Evolutionary conservation across 2,888 invertebrate species (phyloP).

Genomic region (Neria commutata): DNA sequence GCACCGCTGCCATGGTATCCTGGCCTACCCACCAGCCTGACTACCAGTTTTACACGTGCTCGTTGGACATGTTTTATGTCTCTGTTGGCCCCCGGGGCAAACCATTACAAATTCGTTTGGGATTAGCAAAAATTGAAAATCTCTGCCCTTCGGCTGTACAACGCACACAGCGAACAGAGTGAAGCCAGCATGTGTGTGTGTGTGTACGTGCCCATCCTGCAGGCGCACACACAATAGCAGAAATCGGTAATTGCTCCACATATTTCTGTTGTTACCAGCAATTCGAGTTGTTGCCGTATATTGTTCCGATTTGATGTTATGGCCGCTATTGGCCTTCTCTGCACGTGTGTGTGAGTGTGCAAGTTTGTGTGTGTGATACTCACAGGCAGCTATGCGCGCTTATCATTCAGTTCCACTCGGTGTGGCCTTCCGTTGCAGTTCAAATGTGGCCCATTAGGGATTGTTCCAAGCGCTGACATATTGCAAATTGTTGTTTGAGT

Average conservation of each 20-base stretch:
- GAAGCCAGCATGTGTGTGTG: not conserved
- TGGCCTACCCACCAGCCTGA: slow-evolving; percentile 1
- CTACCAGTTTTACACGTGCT: too few species aligned
- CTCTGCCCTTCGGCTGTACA: slow-evolving; percentile 35
- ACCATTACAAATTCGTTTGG: slow-evolving; percentile 49
- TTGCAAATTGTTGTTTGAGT: too few species aligned
- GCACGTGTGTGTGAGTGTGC: too few species aligned
- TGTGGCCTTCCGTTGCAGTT: too few species aligned
- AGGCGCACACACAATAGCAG: not conserved
- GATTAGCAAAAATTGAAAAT: slow-evolving; percentile 55
- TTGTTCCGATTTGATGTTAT: not conserved
- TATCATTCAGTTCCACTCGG: too few species aligned
- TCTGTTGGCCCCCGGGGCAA: slow-evolving; percentile 30
- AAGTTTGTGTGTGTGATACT: too few species aligned
- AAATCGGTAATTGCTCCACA: not conserved
- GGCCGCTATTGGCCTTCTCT: too few species aligned
- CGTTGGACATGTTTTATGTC: not conserved
- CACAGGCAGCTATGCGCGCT: too few species aligned
- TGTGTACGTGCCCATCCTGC: slow-evolving; percentile 5
- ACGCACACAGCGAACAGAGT: slow-evolving; percentile 2
- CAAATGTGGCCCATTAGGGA: too few species aligned
- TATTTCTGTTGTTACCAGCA: not conserved
- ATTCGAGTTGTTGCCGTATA: not conserved
- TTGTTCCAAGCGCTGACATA: too few species aligned
- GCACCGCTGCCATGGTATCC: slow-evolving; percentile 23